phyloP scores from a whole-genome alignment of 2,888 invertebrate species.

The Deilephila elpenor region DNA sequence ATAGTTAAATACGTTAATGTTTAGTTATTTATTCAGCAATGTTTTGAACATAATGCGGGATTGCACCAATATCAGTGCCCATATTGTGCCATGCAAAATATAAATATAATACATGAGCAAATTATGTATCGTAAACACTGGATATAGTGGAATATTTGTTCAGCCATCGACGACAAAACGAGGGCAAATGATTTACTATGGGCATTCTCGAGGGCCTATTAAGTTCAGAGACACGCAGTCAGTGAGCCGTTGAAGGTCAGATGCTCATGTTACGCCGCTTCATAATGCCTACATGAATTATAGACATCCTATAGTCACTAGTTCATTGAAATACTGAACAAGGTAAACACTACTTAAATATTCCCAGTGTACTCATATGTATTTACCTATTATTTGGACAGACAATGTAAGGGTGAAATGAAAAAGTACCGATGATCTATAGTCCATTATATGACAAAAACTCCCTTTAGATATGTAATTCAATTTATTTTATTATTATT shows the following conservation, averaged over 20 bases:
- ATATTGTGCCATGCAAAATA: constrained; percentile 11
- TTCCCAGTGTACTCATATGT: neutral
- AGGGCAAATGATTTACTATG: constrained; percentile 52
- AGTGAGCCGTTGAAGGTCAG: constrained; percentile 66
- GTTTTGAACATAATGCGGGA: neutral
- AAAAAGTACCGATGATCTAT: too few relatives aligned
- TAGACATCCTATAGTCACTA: neutral
- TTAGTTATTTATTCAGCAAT: neutral
- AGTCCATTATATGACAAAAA: too few relatives aligned
- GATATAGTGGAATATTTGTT: constrained; percentile 31
- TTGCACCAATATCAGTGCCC: neutral
- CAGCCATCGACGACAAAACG: constrained; percentile 48
- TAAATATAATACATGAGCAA: neutral
- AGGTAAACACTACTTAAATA: neutral
- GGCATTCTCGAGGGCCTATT: constrained; percentile 58
- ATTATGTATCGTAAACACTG: constrained; percentile 14
- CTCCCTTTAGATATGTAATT: too few relatives aligned
- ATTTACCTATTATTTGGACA: too few relatives aligned
- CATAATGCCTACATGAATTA: neutral
- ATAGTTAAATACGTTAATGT: neutral
- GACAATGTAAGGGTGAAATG: too few relatives aligned
- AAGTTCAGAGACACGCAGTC: constrained; percentile 61
- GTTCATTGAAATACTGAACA: neutral
- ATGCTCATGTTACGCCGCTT: constrained; percentile 55
- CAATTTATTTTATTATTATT: too few relatives aligned